Evolutionary conservation across 2,888 invertebrate species (phyloP).

Genomic region (Dicyrtomina minuta): DNA sequence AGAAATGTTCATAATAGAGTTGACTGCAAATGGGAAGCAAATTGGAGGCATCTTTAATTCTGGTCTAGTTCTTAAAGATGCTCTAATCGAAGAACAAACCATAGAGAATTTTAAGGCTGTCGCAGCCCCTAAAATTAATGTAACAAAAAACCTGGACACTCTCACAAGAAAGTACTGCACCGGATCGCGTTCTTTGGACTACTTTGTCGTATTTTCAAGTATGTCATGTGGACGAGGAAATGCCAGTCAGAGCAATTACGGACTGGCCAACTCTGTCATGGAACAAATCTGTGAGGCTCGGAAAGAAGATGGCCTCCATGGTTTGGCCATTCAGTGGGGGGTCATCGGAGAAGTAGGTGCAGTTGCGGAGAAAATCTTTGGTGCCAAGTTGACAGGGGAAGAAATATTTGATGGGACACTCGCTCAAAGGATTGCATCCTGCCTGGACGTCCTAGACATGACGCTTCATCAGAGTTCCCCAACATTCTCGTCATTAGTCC

Average conservation of each 20-base stretch:
- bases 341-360: conserved; percentile 86
- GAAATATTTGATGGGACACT: conserved; percentile 74
- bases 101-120: conserved; percentile 68
- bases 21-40: conserved; percentile 66
- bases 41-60: conserved; percentile 91
- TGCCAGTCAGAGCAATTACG: conserved; percentile 87
- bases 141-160: conserved; percentile 75
- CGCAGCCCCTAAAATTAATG: conserved; percentile 76
- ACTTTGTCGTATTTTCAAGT: conserved; percentile 89
- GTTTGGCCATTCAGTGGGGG: no score
- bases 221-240: conserved; percentile 90
- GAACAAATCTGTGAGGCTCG: conserved; percentile 81
- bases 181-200: conserved; percentile 59
- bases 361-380: conserved; percentile 68
- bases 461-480: conserved; percentile 69
- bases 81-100: conserved; percentile 65
- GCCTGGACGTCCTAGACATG: conserved; percentile 70
- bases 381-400: no score
- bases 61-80: no score
- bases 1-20: conserved; percentile 5
- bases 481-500: conserved; percentile 68
- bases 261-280: no score
- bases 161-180: conserved; percentile 65
- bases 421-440: conserved; percentile 81
- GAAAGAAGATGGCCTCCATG: conserved; percentile 73